Base-by-base conservation (phyloP, 2,888 invertebrate genomes). In the Troilus luridus region DNA sequence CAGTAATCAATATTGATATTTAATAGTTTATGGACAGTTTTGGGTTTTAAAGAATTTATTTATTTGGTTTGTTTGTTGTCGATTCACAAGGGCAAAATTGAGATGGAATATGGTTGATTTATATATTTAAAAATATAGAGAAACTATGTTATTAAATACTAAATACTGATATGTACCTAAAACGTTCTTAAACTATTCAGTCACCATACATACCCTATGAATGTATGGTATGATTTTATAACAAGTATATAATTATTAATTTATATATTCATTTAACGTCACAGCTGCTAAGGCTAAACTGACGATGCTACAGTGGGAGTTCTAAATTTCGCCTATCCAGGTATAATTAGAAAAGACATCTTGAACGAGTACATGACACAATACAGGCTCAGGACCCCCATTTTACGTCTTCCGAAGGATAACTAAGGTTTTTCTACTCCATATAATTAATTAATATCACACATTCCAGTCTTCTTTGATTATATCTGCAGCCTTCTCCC, bases 401-500 rank as follows among this genome's bases (percentile, higher is more conserved):
- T 41, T 41, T 41, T 41, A 41, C 41, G 1, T 41, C 41, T 41
- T 41, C 41, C 41, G 41, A 41, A 41, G 41, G 1, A 41, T 41
- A 41, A 41, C 41, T 41, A 41, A 41, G 41, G 41, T 3, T 41
- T 41, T 41, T 5, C 5, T 41, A 41, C 41, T 41, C 41, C 41
- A 41, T 41, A 17, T 27, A 19, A 72, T 72, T 77, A 77, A 41
- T 41, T 0, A 77, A 8, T 77, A 77, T 77, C 56, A 85, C 85
- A 58, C 85, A 88, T 72, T 72, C 90, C 90, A 90, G 90, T 90
- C 90, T 58, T 90, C 92, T 91, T 93, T 93, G 89, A 93, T 95
- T 94, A 94, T 94, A 93, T 94, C 95, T 41, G 95, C 95, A 91
- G 95, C 95, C 92, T 95, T 95, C 93, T 95, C 95, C 1, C 95